phyloP scores from a whole-genome alignment of 35 echinoderm and acorn worm species.

The Acanthaster planci region DNA sequence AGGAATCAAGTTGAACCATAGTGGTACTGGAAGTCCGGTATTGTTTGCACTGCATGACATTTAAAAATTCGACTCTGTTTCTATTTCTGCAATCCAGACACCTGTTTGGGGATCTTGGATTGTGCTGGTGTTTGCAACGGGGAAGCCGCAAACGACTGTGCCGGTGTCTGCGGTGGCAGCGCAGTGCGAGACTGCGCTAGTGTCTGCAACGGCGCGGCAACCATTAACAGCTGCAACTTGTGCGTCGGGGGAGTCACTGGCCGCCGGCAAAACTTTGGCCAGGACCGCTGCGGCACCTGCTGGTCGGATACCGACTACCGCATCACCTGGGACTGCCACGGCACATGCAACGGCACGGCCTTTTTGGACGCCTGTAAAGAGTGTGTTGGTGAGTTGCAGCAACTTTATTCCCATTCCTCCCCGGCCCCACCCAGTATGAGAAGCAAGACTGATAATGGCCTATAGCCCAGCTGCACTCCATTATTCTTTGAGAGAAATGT shows the following conservation, averaged over 20 bases:
- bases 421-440: too few relatives aligned
- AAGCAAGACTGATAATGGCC: too few relatives aligned
- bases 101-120: constrained; percentile 44
- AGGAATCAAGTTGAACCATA: too few relatives aligned
- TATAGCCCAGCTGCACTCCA: too few relatives aligned
- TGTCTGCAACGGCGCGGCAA: constrained; percentile 48
- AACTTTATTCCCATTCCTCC: too few relatives aligned
- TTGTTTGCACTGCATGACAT: too few relatives aligned
- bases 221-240: constrained; percentile 46
- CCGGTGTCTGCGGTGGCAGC: constrained; percentile 52
- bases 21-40: too few relatives aligned
- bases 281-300: constrained; percentile 57
- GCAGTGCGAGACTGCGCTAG: constrained; percentile 57
- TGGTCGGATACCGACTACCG: background rate
- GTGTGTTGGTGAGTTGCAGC: constrained; percentile 69
- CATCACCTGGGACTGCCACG: constrained; percentile 61
- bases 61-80: too few relatives aligned
- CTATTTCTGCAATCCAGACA: background rate
- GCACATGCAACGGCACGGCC: constrained; percentile 68
- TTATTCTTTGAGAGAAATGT: too few relatives aligned
- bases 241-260: constrained; percentile 67
- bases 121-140: constrained; percentile 74
- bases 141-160: constrained; percentile 38
- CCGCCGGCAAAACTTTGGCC: constrained; percentile 22
- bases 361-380: constrained; percentile 57